Evolutionary conservation across 2,888 invertebrate species (phyloP), one percentile per base, ranked within the genome.

Genomic region (Glyphotaelius pellucidus): DNA sequence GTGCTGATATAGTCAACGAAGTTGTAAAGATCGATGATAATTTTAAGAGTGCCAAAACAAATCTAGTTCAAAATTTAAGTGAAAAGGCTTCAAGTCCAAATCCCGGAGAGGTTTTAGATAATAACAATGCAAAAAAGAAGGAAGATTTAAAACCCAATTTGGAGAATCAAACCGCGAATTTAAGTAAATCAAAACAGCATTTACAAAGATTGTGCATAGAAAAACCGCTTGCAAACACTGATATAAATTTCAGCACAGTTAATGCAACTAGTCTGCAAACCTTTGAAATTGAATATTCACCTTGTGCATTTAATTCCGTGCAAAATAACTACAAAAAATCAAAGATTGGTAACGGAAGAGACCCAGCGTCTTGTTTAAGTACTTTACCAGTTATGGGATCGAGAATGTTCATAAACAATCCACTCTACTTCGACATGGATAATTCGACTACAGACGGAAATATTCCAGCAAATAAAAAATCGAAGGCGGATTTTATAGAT

Each of bases 251-350:
- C 30, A 95, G 95, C 93, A 96, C 96, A 35, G 96, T 95, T 5
- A 95, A 95, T 94, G 95, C 95, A 2, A 94, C 95, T 2, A 96
- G 95, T 89, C 95, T 96, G 94, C 96, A 96, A 19, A 94, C 96
- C 92, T 96, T 96, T 86, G 96, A 96, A 94, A 96, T 97, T 93
- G 97, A 97, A 94, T 97, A 97, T 94, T 96, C 96, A 88, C 93
- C 93, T 94, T 87, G 47, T 32, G n/a, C 9, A n/a, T 47, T 47
- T 52, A 90, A 12, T 35, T 84, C 84, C 67, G 31, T 32, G 12
- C 9, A 35, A 1, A 81, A 38, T 4, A 42, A 31, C 47, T 32
- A n/a, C 47, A 83, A 31, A 52, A 30, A 81, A 14, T 89, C 89
- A 12, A 88, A 79, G 0, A 19, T 90, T 5, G 89, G 94, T 94